phyloP scores from a whole-genome alignment of 2,113 vertebrate species.

The Platanista minor region DNA sequence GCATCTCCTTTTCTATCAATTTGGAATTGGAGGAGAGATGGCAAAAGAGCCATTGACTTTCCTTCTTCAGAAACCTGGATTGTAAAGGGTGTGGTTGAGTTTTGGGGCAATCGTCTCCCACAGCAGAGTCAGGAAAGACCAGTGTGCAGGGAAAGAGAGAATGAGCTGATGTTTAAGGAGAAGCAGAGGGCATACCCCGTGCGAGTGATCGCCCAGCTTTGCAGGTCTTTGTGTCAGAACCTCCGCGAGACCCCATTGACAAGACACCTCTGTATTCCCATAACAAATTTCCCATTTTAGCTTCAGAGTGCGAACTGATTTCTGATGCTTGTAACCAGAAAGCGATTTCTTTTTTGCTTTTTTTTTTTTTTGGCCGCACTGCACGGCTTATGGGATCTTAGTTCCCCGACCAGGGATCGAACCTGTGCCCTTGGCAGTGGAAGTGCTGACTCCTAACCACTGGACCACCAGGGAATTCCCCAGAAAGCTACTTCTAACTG shows the following conservation, averaged over 20 bases:
- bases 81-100: background rate
- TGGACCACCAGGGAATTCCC: too few relatives aligned
- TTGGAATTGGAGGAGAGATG: background rate
- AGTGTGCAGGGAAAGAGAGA: background rate
- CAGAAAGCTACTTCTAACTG: background rate
- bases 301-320: background rate
- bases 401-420: too few relatives aligned
- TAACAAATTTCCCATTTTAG: background rate
- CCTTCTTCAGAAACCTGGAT: background rate
- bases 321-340: background rate
- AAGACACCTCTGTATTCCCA: background rate
- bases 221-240: background rate
- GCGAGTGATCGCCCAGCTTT: background rate
- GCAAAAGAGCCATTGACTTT: background rate
- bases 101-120: background rate
- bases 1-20: background rate
- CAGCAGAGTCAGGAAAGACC: background rate
- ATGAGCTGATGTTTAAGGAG: accelerated
- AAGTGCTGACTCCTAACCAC: too few relatives aligned
- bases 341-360: background rate
- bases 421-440: too few relatives aligned
- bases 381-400: too few relatives aligned
- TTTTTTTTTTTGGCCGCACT: too few relatives aligned
- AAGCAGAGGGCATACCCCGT: background rate
- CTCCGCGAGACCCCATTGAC: background rate